Evolutionary conservation across 2,797 vertebrate species (phyloP).

Genomic region (Protosalanx chinensis): DNA sequence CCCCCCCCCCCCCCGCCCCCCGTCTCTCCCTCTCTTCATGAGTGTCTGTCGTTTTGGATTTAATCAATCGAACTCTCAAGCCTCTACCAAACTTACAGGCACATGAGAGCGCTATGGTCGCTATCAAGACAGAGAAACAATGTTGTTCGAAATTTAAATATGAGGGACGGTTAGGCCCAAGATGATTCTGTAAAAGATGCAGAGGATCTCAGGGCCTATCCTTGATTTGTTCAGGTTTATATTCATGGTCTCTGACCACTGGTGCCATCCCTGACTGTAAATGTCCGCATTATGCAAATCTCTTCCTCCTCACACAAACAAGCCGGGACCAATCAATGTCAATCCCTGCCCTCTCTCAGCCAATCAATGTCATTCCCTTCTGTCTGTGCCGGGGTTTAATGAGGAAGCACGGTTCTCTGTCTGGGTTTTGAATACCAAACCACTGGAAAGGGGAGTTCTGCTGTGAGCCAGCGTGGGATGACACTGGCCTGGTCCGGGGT

Average conservation of each 20-base stretch:
- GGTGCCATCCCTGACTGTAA: slow-evolving; percentile 56
- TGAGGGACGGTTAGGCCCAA: not conserved
- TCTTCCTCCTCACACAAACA: slow-evolving; percentile 67
- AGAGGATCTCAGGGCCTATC: not conserved
- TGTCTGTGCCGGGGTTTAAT: slow-evolving; percentile 57
- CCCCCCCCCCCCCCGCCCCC: slow-evolving; percentile 13
- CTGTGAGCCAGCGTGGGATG: slow-evolving; percentile 21
- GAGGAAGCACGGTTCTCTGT: slow-evolving; percentile 59
- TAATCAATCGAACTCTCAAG: not conserved
- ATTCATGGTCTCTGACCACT: slow-evolving; percentile 47
- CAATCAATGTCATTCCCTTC: slow-evolving; percentile 72
- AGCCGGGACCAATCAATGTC: slow-evolving; percentile 73
- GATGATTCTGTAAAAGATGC: not conserved
- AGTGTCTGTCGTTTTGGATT: not conserved
- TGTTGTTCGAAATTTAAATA: not conserved
- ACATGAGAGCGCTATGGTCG: slow-evolving; percentile 10
- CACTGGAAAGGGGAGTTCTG: not conserved
- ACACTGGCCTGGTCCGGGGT: slow-evolving; percentile 24
- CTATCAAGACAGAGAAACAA: not conserved
- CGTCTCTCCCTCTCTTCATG: slow-evolving; percentile 11
- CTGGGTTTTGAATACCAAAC: slow-evolving; percentile 49
- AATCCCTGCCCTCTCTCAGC: slow-evolving; percentile 64
- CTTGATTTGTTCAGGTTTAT: slow-evolving; percentile 45
- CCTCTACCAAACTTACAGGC: not conserved
- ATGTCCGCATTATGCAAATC: slow-evolving; percentile 71